These are phyloP conservation scores for Amblyopsis hoosieri DNA, from an alignment of 2,797 vertebrate genomes.

Conservation along the genomic window DNA sequence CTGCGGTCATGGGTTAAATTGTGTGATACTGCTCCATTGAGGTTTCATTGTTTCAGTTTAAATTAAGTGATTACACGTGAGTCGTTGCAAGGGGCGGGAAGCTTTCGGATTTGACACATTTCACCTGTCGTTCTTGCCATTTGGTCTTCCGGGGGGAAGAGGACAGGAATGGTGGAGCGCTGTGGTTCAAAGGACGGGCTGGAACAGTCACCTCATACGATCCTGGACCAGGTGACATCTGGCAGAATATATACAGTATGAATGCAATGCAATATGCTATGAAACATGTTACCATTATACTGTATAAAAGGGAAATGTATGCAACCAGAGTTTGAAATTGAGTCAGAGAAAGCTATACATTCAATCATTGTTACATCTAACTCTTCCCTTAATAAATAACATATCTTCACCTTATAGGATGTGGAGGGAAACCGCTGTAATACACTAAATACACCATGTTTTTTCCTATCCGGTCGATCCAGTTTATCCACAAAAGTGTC, in stretches of 20 bases:
- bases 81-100: not conserved
- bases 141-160: slow-evolving; percentile 56
- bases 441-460: slow-evolving; percentile 70
- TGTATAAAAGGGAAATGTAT: not conserved
- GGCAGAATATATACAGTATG: not conserved
- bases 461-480: slow-evolving; percentile 54
- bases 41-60: not conserved
- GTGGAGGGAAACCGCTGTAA: slow-evolving; percentile 40
- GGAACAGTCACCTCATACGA: slow-evolving; percentile 43
- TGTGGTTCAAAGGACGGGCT: slow-evolving; percentile 15
- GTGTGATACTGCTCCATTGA: not conserved
- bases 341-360: no score
- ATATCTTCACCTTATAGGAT: slow-evolving; percentile 67
- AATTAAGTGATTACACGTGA: not conserved
- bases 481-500: slow-evolving; percentile 66
- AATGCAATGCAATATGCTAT: not conserved
- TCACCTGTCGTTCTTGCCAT: slow-evolving; percentile 34
- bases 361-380: no score
- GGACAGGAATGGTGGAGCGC: slow-evolving; percentile 61
- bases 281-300: not conserved
- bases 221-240: slow-evolving; percentile 59
- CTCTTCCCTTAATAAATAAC: no score
- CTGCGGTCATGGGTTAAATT: not conserved
- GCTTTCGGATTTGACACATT: slow-evolving; percentile 60
- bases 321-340: no score